Conservation (phyloP, 2,113 vertebrate genomes). For the Myocastor coypus region DNA sequence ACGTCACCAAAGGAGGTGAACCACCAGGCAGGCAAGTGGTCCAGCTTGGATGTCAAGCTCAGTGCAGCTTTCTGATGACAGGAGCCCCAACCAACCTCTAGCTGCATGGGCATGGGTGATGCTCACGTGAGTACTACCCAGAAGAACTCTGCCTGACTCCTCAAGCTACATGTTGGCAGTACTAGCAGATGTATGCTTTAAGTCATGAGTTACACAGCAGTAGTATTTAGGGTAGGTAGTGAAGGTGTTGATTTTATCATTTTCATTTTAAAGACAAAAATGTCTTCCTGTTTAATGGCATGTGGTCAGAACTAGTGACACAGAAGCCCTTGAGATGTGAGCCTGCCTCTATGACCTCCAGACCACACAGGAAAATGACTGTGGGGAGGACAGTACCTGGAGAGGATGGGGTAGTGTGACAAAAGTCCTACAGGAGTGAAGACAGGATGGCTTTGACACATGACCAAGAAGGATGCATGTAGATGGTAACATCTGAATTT, state of each 20-base stretch:
- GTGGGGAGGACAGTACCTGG: not conserved
- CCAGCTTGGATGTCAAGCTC: not conserved
- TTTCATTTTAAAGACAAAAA: not conserved
- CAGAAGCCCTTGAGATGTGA: not conserved
- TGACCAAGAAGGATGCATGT: not conserved
- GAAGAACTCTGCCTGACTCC: not conserved
- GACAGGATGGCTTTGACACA: not conserved
- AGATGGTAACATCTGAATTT: not conserved
- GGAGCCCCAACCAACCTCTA: not conserved
- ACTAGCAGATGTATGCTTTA: not conserved
- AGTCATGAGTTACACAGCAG: not conserved
- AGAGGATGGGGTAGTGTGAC: not conserved
- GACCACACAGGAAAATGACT: not conserved
- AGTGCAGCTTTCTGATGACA: not conserved
- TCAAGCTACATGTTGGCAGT: not conserved
- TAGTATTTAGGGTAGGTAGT: not conserved
- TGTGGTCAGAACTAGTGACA: not conserved
- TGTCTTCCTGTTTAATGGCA: not conserved
- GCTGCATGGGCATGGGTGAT: not conserved
- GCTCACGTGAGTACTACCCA: not conserved
- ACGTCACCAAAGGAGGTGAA: not conserved
- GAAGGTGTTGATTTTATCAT: not conserved
- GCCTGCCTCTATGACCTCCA: too few species aligned
- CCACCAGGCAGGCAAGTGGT: not conserved
- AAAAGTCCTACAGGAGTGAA: not conserved